These are phyloP conservation scores for Eurystomus glaucurus DNA, from an alignment of 2,797 vertebrate genomes.

Conservation along the genomic window DNA sequence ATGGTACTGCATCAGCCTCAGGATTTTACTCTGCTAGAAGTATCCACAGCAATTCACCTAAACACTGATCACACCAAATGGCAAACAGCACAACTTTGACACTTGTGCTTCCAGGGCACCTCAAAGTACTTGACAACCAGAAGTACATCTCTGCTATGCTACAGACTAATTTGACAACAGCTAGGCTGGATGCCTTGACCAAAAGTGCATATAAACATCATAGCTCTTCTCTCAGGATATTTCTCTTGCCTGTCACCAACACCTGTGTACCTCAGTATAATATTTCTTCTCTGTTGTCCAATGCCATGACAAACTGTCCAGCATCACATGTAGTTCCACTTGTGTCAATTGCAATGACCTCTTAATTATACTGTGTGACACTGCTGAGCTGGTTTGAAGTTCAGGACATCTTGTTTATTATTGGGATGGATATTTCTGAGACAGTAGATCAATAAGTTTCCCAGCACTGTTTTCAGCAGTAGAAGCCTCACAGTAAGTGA, in stretches of 20 bases:
- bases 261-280: background rate
- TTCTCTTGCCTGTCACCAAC: background rate
- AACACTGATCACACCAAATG: background rate
- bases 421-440: background rate
- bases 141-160: background rate
- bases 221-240: background rate
- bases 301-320: background rate
- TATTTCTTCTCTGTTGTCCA: background rate
- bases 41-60: background rate
- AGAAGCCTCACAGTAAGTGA: background rate
- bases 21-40: background rate
- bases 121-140: background rate
- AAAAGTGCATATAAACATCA: background rate
- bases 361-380: background rate
- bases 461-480: background rate
- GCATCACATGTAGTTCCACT: background rate
- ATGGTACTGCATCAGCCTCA: fast-evolving
- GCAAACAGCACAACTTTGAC: background rate
- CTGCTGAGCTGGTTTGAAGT: background rate
- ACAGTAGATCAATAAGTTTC: background rate
- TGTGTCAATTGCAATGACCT: background rate
- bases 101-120: background rate
- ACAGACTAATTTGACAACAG: background rate
- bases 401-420: background rate
- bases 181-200: background rate